Percentiles rank a stretch among this genome's conserved stretches.
phyloP scores from a whole-genome alignment of 2,797 vertebrate genomes.

The Syngnathus rostellatus region DNA sequence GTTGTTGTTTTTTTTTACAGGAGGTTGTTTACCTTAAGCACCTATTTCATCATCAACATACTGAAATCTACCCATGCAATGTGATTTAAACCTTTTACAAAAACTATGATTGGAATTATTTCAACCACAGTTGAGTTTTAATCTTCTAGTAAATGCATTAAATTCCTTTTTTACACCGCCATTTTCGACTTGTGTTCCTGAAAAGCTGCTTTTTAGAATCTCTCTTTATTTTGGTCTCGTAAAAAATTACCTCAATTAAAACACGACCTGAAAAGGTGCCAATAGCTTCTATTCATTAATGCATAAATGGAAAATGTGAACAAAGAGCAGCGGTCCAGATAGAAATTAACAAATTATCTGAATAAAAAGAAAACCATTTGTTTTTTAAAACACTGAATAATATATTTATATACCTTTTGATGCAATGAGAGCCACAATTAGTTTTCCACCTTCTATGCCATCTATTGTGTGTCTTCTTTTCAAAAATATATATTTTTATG shows the following conservation, averaged over 20 bases:
- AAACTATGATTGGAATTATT: neutral
- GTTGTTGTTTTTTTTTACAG: too few relatives aligned
- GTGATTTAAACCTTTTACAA: neutral
- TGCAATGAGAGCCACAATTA: constrained; percentile 15
- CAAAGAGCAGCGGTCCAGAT: constrained; percentile 19
- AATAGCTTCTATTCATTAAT: constrained; percentile 25
- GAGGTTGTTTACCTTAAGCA: neutral
- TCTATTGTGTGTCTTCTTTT: neutral
- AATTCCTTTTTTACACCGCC: neutral
- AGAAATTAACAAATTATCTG: constrained; percentile 25
- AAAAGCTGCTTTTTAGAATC: constrained; percentile 1
- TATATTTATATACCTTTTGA: constrained; percentile 23
- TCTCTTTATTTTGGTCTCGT: neutral
- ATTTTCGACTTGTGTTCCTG: constrained; percentile 1
- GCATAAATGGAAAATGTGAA: constrained; percentile 13
- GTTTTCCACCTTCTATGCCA: neutral
- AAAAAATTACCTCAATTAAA: constrained; percentile 1
- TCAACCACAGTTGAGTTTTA: neutral
- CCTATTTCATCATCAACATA: neutral
- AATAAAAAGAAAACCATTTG: constrained; percentile 32
- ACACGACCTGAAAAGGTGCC: constrained; percentile 15
- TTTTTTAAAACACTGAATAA: constrained; percentile 42
- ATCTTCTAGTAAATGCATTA: neutral
- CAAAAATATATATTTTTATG: neutral
- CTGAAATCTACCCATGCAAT: neutral